Evolutionary conservation across 2,113 vertebrate genomes (phyloP).

Genomic region (Dasyprocta punctata): DNA sequence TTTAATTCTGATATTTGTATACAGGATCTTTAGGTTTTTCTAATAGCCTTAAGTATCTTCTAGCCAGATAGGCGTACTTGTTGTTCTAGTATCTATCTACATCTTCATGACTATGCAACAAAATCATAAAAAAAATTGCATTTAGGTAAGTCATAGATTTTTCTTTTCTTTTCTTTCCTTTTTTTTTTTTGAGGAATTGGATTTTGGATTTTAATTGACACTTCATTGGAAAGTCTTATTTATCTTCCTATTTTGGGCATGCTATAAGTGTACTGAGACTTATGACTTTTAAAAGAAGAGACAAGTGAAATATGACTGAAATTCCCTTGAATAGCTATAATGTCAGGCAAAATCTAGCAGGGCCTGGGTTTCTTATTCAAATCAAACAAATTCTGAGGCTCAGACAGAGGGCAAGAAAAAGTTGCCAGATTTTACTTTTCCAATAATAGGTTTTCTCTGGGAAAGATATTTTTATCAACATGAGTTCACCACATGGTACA

Average conservation of each 20-base stretch:
- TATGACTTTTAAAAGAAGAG: background rate
- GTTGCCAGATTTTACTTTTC: conserved; percentile 9
- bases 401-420: background rate
- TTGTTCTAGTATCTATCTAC: background rate
- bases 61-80: background rate
- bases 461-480: conserved; percentile 39
- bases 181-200: background rate
- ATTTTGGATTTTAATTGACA: background rate
- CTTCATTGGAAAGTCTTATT: background rate
- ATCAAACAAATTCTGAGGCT: background rate
- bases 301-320: background rate
- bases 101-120: background rate
- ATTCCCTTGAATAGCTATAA: background rate
- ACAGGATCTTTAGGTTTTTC: background rate
- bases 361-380: background rate
- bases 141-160: background rate
- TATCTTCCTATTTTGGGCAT: background rate
- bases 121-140: background rate
- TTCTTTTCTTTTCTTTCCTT: background rate
- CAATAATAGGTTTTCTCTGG: background rate
- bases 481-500: background rate
- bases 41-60: background rate
- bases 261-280: background rate
- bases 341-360: background rate
- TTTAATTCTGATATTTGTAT: background rate